A percentile compares a stretch with the other conserved stretches of the same genome.
These are phyloP conservation scores for Molanna angustata DNA, from an alignment of 2,888 invertebrate genomes.

Conservation along the genomic window DNA sequence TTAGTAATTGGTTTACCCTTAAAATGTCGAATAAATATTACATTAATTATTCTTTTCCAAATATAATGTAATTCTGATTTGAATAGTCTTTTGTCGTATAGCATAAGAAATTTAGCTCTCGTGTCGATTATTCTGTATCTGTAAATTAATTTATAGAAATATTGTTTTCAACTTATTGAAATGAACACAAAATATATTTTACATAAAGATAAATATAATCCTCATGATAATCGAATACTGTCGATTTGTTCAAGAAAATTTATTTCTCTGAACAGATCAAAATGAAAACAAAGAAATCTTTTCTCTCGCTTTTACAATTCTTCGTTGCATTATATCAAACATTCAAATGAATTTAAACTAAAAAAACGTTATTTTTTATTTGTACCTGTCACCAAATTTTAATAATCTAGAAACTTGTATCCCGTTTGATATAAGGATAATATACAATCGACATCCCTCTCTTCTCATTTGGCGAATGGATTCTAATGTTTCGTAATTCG, in stretches of 20 bases:
- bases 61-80: slow-evolving; percentile 63
- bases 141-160: too few relatives aligned
- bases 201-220: too few relatives aligned
- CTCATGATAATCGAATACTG: too few relatives aligned
- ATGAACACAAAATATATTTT: too few relatives aligned
- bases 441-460: slow-evolving; percentile 67
- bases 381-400: slow-evolving; percentile 69
- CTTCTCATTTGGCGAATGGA: slow-evolving; percentile 57
- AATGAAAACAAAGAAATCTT: too few relatives aligned
- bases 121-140: slow-evolving; percentile 70
- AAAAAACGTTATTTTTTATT: too few relatives aligned
- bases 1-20: slow-evolving; percentile 26
- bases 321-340: too few relatives aligned
- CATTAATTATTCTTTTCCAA: slow-evolving; percentile 75
- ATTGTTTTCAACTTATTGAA: too few relatives aligned
- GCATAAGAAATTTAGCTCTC: slow-evolving; percentile 65
- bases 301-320: too few relatives aligned
- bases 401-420: slow-evolving; percentile 64
- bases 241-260: too few relatives aligned
- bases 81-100: slow-evolving; percentile 69
- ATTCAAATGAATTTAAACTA: too few relatives aligned
- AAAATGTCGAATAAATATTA: slow-evolving; percentile 66
- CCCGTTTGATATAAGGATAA: slow-evolving; percentile 71
- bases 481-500: slow-evolving; percentile 57
- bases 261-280: too few relatives aligned